phyloP scores from a whole-genome alignment of 2,888 invertebrate genomes.

The Phytoseiulus persimilis region DNA sequence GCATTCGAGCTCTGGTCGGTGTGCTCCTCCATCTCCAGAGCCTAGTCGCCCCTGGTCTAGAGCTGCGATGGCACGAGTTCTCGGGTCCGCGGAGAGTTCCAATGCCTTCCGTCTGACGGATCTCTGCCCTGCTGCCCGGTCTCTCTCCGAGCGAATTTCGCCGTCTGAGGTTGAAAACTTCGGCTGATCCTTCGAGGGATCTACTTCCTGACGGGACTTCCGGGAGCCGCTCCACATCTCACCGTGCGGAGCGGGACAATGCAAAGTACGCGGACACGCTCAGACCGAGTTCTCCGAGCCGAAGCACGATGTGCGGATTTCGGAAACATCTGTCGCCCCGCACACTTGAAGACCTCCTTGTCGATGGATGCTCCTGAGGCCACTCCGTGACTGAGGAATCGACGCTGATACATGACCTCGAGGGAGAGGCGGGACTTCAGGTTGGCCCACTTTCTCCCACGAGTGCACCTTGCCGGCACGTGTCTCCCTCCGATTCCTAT shows the following conservation, averaged over 20 bases:
- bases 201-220: background rate
- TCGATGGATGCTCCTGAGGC: background rate
- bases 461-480: conserved; percentile 28
- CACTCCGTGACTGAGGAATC: background rate
- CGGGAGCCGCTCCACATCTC: background rate
- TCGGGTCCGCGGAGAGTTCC: background rate
- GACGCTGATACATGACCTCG: background rate
- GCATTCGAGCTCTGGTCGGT: background rate
- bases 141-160: no score
- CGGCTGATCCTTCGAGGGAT: no score
- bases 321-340: background rate
- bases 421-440: background rate
- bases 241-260: no score
- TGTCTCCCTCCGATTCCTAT: background rate
- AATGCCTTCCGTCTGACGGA: no score
- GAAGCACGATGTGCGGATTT: background rate
- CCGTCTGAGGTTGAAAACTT: no score
- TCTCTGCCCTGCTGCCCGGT: no score
- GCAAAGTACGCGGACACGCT: background rate
- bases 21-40: background rate
- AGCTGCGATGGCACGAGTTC: background rate
- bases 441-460: background rate
- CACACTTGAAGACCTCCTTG: background rate
- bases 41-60: background rate
- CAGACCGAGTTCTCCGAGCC: background rate